phyloP scores from a whole-genome alignment of 2,113 vertebrate genomes.

The Gallinago jamesoni region DNA sequence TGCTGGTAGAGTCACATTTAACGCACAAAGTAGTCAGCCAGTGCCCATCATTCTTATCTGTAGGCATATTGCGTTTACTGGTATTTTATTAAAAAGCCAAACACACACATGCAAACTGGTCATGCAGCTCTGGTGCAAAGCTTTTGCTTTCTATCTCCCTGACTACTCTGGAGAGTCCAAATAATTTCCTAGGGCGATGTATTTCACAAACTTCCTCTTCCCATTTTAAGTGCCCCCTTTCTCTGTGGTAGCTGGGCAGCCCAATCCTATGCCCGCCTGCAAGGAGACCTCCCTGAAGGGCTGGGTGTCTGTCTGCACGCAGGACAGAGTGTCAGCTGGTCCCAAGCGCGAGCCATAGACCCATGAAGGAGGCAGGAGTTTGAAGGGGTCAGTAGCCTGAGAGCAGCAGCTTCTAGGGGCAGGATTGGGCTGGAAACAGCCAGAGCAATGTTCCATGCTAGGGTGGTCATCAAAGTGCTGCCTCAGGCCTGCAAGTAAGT shows the following conservation, averaged over 20 bases:
- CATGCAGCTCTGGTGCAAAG: not conserved
- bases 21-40: not conserved
- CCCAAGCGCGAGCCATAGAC: rapidly evolving
- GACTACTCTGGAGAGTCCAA: not conserved
- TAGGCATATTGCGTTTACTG: not conserved
- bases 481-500: not conserved
- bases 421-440: not conserved
- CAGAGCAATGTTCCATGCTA: not conserved
- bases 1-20: not conserved
- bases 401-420: not conserved
- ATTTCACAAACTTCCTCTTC: not conserved
- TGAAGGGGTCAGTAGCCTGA: not conserved
- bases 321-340: not conserved
- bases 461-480: not conserved
- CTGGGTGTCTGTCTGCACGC: not conserved
- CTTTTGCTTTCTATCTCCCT: not conserved
- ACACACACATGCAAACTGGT: not conserved
- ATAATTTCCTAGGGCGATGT: not conserved
- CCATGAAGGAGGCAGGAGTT: not conserved
- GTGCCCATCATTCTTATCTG: not conserved
- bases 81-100: slow-evolving; percentile 17
- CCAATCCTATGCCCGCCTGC: not conserved
- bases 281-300: not conserved
- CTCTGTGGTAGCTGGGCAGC: not conserved
- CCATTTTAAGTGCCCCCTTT: not conserved